These are phyloP conservation scores for Gallinago nigripennis DNA, from an alignment of 2,797 vertebrate genomes.

Conservation along the genomic window DNA sequence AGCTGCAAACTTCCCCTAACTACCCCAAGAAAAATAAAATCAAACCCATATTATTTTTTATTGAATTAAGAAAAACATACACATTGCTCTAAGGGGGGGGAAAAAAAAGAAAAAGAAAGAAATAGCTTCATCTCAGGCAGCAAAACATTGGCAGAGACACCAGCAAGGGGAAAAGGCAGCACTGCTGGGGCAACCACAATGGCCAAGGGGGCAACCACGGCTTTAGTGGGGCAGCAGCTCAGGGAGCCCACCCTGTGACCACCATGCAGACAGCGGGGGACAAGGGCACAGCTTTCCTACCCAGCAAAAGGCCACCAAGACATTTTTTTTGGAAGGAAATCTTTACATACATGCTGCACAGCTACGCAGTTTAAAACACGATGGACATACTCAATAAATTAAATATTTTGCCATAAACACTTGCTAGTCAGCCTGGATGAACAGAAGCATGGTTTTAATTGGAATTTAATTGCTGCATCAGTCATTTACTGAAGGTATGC, in stretches of 20 bases:
- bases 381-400: background rate
- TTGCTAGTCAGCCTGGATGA: background rate
- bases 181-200: background rate
- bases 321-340: background rate
- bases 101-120: background rate
- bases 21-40: background rate
- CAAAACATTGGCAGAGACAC: background rate
- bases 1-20: background rate
- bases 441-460: background rate
- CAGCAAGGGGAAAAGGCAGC: background rate
- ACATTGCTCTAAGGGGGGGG: background rate
- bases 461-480: background rate
- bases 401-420: background rate
- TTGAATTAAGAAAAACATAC: background rate
- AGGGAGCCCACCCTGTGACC: background rate
- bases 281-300: background rate
- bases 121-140: background rate
- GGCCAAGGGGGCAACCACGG: background rate
- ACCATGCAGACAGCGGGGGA: rapidly evolving
- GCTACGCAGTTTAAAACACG: background rate
- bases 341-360: rapidly evolving
- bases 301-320: background rate
- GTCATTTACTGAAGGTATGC: background rate
- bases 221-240: background rate
- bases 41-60: background rate